Conservation (phyloP, 2,113 vertebrate species). For the Lanius collurio region DNA sequence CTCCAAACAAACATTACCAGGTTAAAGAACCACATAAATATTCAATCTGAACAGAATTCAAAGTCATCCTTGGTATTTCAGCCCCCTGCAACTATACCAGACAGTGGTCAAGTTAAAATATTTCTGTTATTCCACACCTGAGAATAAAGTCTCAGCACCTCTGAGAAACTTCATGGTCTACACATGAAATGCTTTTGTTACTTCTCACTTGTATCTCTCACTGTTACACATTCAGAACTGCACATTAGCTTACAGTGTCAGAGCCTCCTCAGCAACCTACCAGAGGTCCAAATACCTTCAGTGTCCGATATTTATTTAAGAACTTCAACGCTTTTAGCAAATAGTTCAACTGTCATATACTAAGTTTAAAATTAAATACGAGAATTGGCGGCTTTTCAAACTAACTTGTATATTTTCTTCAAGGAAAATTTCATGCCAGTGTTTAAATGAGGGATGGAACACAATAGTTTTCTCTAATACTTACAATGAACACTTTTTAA, state of each 20-base stretch:
- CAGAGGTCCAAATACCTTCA: conserved; percentile 26
- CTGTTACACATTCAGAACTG: conserved; percentile 45
- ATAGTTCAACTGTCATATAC: conserved; percentile 5
- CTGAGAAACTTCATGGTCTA: conserved; percentile 15
- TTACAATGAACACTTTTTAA: conserved; percentile 36
- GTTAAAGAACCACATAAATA: background rate
- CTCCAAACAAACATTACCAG: background rate
- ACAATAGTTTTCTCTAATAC: conserved; percentile 13
- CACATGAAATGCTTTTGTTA: conserved; percentile 2
- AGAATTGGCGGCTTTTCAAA: conserved; percentile 34
- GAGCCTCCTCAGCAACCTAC: conserved; percentile 27
- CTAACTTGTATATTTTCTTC: conserved; percentile 13
- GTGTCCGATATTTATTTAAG: background rate
- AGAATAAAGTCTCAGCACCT: background rate
- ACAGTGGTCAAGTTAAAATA: background rate
- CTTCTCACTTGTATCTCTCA: background rate
- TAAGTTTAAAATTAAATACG: conserved; percentile 14
- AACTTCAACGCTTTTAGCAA: background rate
- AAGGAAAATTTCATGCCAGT: conserved; percentile 35
- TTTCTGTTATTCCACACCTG: background rate
- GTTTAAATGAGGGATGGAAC: conserved; percentile 40
- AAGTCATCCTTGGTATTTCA: background rate
- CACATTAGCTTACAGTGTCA: background rate
- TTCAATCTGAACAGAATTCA: background rate
- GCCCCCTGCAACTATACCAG: background rate